Evolutionary conservation across 2,888 invertebrate species (phyloP), one percentile per base, ranked within the genome.

Genomic region (Drosophila helvetica): DNA sequence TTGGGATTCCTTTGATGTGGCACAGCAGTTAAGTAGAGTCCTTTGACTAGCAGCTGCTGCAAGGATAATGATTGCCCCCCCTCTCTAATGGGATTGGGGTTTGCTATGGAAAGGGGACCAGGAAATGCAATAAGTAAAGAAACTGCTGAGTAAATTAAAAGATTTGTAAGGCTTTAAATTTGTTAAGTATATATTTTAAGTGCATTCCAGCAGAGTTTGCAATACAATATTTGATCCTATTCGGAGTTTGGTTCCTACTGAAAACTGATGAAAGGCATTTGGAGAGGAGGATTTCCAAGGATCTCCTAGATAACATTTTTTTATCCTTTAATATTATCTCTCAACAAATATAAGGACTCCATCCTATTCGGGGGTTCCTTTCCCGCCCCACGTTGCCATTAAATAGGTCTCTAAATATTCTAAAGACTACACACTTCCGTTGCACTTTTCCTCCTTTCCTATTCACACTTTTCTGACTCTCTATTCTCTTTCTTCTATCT

Each of bases 1-100:
- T 4, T 10, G 30, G 3, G 19, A 63, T 43, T 62, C 56, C 52
- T 53, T 69, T 68, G 58, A 61, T 25, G 64, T 46, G 48, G 51
- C 52, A 47, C 15, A 38, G 38, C 6, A 6, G 38, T 38, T 38
- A 12, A 38, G 38, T 38, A 38, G 38, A 15, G 38, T 38, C 38
- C 38, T 15, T 38, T 38, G 15, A 38, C 15, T 6, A 38, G 38
- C 15, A 38, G 15, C 38, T 38, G 33, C 33, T 33, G 33, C 15
- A 15, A 33, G 15, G 33, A 33, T 15, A 15, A 33, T 30, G 30
- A 30, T 30, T 30, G 30, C 30, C 15, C 1, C 33, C 33, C 6
- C 5, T 1, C 33, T 27, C 15, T 15, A 33, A 33, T 33, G 33
- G 12, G 15, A 33, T 33, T 33, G 15, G 33, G 33, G 3, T 4